Percentiles rank a stretch among this genome's conserved stretches.
phyloP scores from a whole-genome alignment of 2,888 invertebrate genomes.

The Lymantria dispar region DNA sequence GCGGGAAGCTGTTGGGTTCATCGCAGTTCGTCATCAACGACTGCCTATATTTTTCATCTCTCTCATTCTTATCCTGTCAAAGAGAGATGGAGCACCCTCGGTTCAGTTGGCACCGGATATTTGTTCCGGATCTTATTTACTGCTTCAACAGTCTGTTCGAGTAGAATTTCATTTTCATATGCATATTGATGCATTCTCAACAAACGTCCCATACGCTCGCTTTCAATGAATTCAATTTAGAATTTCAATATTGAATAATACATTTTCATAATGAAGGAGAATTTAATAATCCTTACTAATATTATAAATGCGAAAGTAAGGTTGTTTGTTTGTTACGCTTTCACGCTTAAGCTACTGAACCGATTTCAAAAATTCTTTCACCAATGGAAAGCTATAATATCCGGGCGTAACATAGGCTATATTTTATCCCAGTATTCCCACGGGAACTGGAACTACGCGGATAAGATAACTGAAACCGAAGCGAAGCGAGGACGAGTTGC shows the following conservation, averaged over 20 bases:
- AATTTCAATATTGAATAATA: constrained; percentile 19
- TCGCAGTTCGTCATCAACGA: constrained; percentile 44
- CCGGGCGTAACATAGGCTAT: no score
- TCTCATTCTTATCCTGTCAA: constrained; percentile 20
- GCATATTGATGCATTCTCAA: constrained; percentile 56
- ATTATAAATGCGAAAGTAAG: no score
- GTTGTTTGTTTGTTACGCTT: no score
- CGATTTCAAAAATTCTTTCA: no score
- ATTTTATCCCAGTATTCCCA: no score
- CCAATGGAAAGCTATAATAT: no score
- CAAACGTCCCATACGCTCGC: constrained; percentile 32
- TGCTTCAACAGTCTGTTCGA: constrained; percentile 58
- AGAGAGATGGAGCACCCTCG: constrained; percentile 38
- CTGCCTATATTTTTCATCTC: constrained; percentile 18
- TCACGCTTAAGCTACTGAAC: no score
- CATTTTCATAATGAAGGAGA: constrained; percentile 17
- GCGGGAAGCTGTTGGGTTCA: constrained; percentile 52
- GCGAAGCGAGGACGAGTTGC: no score
- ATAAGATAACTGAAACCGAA: no score
- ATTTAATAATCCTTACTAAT: constrained; percentile 1
- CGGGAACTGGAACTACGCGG: no score
- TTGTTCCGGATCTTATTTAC: constrained; percentile 72
- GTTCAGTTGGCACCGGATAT: constrained; percentile 64
- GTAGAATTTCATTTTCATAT: constrained; percentile 63
- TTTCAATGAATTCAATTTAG: constrained; percentile 27